A percentile compares a stretch with the other conserved stretches of the same genome.
Evolutionary conservation across 2,113 vertebrate species (phyloP).

Genomic region (Andinoacara biseriatus): DNA sequence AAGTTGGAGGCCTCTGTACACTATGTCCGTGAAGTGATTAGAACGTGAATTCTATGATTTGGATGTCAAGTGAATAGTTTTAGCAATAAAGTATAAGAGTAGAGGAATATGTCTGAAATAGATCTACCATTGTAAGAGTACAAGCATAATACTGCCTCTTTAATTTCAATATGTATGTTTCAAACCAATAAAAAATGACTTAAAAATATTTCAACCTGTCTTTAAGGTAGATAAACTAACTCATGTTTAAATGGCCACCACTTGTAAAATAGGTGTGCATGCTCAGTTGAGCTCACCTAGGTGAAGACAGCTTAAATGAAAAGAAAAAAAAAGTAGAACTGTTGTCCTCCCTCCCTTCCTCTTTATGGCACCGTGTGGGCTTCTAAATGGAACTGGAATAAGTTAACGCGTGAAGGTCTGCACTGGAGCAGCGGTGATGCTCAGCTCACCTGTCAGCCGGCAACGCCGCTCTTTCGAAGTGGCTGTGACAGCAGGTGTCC

Average conservation of each 20-base stretch:
- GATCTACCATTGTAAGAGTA: background rate
- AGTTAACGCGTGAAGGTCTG: conserved; percentile 8
- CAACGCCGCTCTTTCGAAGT: conserved; percentile 43
- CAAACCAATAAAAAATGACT: background rate
- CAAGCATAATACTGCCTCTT: background rate
- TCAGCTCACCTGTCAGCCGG: conserved; percentile 67
- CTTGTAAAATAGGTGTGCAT: background rate
- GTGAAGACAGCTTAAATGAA: background rate
- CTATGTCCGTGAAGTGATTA: too few species aligned
- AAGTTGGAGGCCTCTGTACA: too few species aligned
- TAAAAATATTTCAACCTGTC: background rate
- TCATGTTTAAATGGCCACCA: background rate
- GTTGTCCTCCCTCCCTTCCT: background rate
- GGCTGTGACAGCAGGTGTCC: conserved; percentile 75
- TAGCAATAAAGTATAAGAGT: too few species aligned
- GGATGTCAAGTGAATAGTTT: too few species aligned
- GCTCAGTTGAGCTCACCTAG: background rate
- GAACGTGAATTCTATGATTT: too few species aligned
- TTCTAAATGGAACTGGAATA: conserved; percentile 12
- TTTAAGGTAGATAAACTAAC: background rate
- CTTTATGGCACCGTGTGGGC: conserved; percentile 8
- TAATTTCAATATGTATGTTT: background rate
- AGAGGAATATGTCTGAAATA: too few species aligned
- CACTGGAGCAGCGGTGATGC: conserved; percentile 13
- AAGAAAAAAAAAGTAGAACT: background rate